Base-by-base conservation (phyloP, 2,113 vertebrate species). In the Puntigrus tetrazona region DNA sequence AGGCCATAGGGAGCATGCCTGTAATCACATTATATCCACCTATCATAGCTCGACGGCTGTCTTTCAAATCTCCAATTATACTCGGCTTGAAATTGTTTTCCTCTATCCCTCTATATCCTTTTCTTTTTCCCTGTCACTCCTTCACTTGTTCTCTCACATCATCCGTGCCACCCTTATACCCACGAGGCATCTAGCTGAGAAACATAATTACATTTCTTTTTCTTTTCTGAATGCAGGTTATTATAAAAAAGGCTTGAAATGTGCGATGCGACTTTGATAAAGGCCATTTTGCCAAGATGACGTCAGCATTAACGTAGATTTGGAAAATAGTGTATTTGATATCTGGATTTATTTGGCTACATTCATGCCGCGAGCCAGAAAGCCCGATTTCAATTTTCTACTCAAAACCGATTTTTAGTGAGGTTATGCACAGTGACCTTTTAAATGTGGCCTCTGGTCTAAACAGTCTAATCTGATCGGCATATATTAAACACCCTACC, bases 51-150 rank as follows among this genome's bases (percentile, higher is more conserved):
- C 34, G 79, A 76, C 25, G 29, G 34, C 84, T 88, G 86, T 85
- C 86, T 85, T 59, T 87, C 82, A 87, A 76, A 87, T 74, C 57
- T 69, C n/a, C 78, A 84, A 81, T 84, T 84, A 87, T 50, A 59
- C 61, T 61, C 29, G 20, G 50, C 59, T 63, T 84, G 82, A 41
- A 65, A 63, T 41, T 75, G 55, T 67, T 61, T 52, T 75, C 31
- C 73, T 36, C 84, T 25, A 67, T 65, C 55, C 57, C 41, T 65
- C 69, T 63, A 76, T 36, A 67, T 57, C 80, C 22, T 63, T 82
- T 63, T 34, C 79, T 52, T 36, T 52, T 50, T 77, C 79, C 6
- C 27, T 50, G 38, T 83, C 69, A 74, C 70, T 83, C 36, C 55
- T 31, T 74, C 50, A 74, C 70, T 73, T 75, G 50, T 61, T 74